Percentiles rank a stretch among this genome's conserved stretches.
phyloP scores from a whole-genome alignment of 1,140 invertebrate genomes.

The Bombus cullumanus region DNA sequence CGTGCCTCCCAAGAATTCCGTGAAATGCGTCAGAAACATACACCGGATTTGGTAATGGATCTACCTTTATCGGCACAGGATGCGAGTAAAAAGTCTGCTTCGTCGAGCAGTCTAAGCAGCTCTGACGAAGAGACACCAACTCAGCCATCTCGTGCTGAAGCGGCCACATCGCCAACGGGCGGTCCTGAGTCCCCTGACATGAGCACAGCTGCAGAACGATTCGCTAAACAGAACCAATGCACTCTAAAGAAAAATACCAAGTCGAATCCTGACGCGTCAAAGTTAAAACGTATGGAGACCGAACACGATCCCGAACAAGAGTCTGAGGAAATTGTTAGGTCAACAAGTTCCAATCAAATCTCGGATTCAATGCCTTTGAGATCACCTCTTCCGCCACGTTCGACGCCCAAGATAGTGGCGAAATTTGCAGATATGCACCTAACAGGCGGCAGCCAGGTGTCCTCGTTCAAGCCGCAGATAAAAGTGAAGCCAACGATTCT shows the following conservation, averaged over 20 bases:
- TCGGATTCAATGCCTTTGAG: slow-evolving; percentile 66
- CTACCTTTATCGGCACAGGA: slow-evolving; percentile 86
- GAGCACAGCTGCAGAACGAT: slow-evolving; percentile 89
- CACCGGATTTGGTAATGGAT: slow-evolving; percentile 95
- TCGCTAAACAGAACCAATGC: slow-evolving; percentile 91
- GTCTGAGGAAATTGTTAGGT: slow-evolving; percentile 74
- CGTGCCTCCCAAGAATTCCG: slow-evolving; percentile 80
- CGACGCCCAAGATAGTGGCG: slow-evolving; percentile 84
- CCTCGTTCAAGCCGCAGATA: slow-evolving; percentile 87
- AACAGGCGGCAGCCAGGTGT: slow-evolving; percentile 82
- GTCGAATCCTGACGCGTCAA: slow-evolving; percentile 63
- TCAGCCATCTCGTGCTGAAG: slow-evolving; percentile 63
- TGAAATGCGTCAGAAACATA: slow-evolving; percentile 86
- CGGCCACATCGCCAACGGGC: slow-evolving; percentile 72
- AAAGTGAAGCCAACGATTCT: slow-evolving; percentile 90
- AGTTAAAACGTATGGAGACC: slow-evolving; percentile 65
- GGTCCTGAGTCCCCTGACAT: slow-evolving; percentile 87
- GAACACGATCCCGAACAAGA: slow-evolving; percentile 70
- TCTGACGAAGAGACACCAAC: slow-evolving; percentile 77
- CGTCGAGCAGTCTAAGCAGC: slow-evolving; percentile 78
- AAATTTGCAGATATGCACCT: slow-evolving; percentile 85
- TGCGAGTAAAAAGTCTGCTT: slow-evolving; percentile 80
- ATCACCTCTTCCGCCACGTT: slow-evolving; percentile 84
- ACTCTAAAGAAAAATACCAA: slow-evolving; percentile 91
- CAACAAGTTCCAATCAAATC: slow-evolving; percentile 78